Base-by-base conservation (phyloP, 2,113 vertebrate species). In the Mus pahari region DNA sequence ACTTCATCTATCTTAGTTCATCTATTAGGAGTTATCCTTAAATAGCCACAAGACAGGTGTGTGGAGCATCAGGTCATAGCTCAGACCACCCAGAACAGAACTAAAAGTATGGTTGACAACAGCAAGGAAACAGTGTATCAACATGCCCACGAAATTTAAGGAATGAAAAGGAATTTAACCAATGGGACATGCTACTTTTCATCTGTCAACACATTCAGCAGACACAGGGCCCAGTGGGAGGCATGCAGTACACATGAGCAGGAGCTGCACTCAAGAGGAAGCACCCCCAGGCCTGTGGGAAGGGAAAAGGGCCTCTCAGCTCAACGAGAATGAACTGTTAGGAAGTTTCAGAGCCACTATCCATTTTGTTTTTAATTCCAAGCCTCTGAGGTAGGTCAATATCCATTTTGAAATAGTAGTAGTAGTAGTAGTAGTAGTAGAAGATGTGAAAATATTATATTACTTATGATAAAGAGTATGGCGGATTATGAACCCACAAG, bases 341-440 rank as follows among this genome's bases (percentile, higher is more conserved):
- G 62, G 91, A 93, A 90, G 92, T 92, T 83, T 84, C 70, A 92
- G 96, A 98, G 98, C 98, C 98, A 98, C 97, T 98, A 98, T 98
- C 97, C 98, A 98, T 98, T 98, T 98, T 98, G 66, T n/a, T 94
- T 66, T 66, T 66, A 39, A 0, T 0, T 39, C 81, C 73, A 33
- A 12, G 94, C 60, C 90, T 96, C 70, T 42, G n/a, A 86, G 50
- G 31, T 60, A 20, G 78, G n/a, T 16, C 48, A 50, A 45, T 66
- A 83, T 22, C 84, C 74, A 86, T 90, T 92, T 90, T 81, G 50
- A 96, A 91, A 93, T 94, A 83, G 24, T 95, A 82, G 31, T 92
- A 86, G 26, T 70, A 9, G 7, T 96, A 90, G 45, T 77, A 74
- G 60, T 62, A 9, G 20, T 62, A 62, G 17, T 28, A 78, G 31